Conservation (phyloP, 2,797 vertebrate species). For the Leucoraja ocellata region DNA sequence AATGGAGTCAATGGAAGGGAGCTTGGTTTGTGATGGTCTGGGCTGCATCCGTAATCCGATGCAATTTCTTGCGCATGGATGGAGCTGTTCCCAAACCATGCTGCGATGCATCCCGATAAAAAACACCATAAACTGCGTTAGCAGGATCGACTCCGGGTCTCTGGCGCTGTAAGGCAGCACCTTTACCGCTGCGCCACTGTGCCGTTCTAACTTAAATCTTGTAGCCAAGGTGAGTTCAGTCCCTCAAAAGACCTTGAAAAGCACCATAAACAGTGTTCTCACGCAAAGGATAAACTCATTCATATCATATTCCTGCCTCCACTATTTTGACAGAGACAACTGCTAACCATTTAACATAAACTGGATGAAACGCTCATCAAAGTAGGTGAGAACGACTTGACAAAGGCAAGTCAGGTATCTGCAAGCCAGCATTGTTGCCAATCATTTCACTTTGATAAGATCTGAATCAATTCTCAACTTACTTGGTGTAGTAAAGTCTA, state of each 20-base stretch:
- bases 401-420: neutral
- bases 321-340: neutral
- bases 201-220: neutral
- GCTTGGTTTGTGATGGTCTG: too few species aligned
- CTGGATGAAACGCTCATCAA: neutral
- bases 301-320: neutral
- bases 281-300: neutral
- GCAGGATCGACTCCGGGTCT: too few species aligned
- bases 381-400: neutral
- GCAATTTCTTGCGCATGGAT: too few species aligned
- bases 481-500: neutral
- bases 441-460: neutral
- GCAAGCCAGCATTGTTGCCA: neutral
- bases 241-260: neutral
- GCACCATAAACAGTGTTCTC: neutral
- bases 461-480: neutral
- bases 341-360: neutral
- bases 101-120: too few species aligned
- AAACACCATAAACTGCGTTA: too few species aligned
- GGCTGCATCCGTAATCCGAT: too few species aligned
- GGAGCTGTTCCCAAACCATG: too few species aligned
- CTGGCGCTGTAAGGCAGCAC: too few species aligned
- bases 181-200: too few species aligned
- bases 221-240: neutral
- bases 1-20: too few species aligned